A percentile compares a stretch with the other conserved stretches of the same genome.
Evolutionary conservation across 2,888 invertebrate species (phyloP).

Genomic region (Allophyes oxyacanthae): DNA sequence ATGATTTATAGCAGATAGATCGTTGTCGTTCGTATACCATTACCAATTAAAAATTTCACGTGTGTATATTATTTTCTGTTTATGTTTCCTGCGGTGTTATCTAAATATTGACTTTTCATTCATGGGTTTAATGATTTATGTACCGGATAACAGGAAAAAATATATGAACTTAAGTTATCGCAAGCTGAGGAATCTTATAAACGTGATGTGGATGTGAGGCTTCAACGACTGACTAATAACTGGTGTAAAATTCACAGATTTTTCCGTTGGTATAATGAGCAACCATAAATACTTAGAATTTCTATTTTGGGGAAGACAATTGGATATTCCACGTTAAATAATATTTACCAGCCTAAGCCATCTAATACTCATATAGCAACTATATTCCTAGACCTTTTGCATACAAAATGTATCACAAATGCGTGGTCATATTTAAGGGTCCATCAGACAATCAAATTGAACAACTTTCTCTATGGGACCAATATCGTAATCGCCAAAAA

Average conservation of each 20-base stretch:
- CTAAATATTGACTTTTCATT: slow-evolving; percentile 52
- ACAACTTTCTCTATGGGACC: too few species aligned
- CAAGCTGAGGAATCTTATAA: slow-evolving; percentile 14
- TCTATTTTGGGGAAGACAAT: slow-evolving; percentile 2
- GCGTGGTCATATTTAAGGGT: too few species aligned
- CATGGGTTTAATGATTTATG: slow-evolving; percentile 40
- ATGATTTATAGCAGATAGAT: slow-evolving; percentile 41
- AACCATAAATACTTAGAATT: slow-evolving; percentile 7
- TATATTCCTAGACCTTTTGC: too few species aligned
- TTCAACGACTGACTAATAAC: slow-evolving; percentile 12
- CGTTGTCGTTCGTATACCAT: too few species aligned
- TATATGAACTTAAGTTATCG: slow-evolving; percentile 23
- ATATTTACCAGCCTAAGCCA: not conserved
- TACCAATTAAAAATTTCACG: slow-evolving; percentile 39
- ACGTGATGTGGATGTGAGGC: slow-evolving; percentile 18
- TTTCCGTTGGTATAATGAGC: slow-evolving; percentile 1
- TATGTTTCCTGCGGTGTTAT: slow-evolving; percentile 41
- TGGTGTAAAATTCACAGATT: slow-evolving; percentile 8
- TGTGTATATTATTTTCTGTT: slow-evolving; percentile 38
- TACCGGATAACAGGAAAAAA: slow-evolving; percentile 31
- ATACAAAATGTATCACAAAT: too few species aligned
- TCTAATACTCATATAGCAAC: not conserved
- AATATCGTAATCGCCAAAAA: too few species aligned
- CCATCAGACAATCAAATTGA: too few species aligned
- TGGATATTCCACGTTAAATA: slow-evolving; percentile 7